These are phyloP conservation scores for Hippocampus kuda DNA, from an alignment of 2,797 vertebrate species.

Conservation along the genomic window DNA sequence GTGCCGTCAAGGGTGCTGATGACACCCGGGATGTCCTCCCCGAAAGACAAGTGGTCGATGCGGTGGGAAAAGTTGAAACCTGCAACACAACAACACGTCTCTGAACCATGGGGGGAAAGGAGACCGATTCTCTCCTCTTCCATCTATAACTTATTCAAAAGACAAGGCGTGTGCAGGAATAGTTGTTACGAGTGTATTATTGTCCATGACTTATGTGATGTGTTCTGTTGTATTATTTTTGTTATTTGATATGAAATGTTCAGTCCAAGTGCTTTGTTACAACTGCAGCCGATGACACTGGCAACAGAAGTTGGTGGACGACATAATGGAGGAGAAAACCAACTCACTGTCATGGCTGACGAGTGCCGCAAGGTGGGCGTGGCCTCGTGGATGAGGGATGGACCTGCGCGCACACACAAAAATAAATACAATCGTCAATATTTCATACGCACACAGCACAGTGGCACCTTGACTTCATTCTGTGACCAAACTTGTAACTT, in stretches of 20 bases:
- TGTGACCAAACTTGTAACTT: too few relatives aligned
- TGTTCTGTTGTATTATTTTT: too few relatives aligned
- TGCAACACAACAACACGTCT: conserved; percentile 44
- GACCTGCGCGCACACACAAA: conserved; percentile 65
- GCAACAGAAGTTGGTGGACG: not conserved
- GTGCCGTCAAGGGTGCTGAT: conserved; percentile 93
- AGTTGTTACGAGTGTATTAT: too few relatives aligned
- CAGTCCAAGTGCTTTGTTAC: too few relatives aligned
- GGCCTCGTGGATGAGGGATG: conserved; percentile 91
- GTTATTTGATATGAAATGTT: too few relatives aligned
- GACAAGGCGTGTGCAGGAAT: too few relatives aligned
- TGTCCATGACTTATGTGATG: too few relatives aligned
- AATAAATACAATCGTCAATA: not conserved
- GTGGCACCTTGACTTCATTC: too few relatives aligned
- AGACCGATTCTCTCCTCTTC: too few relatives aligned
- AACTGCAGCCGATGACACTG: not conserved
- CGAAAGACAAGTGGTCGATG: conserved; percentile 96
- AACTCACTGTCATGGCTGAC: conserved; percentile 93
- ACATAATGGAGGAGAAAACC: too few relatives aligned
- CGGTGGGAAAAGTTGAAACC: conserved; percentile 97
- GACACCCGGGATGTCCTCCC: conserved; percentile 85
- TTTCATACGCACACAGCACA: not conserved
- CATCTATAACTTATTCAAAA: too few relatives aligned
- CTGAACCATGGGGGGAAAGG: too few relatives aligned
- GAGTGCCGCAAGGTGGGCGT: conserved; percentile 92